Evolutionary conservation across 1,140 invertebrate species (phyloP).

Genomic region (Hyles vespertilio): DNA sequence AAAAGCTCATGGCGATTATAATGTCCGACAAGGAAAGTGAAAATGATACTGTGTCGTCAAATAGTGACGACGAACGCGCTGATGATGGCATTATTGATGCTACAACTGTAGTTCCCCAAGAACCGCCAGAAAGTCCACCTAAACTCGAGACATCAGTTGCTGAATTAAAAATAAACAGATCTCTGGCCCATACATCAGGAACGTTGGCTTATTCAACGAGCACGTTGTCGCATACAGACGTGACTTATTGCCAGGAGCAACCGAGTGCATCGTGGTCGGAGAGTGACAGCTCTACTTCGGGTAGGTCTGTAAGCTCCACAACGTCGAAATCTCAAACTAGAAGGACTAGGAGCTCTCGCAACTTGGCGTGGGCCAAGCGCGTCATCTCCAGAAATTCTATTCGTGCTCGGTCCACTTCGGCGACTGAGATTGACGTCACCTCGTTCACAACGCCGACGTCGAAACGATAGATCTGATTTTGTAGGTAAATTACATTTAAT

Average conservation of each 20-base stretch:
- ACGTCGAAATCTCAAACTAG: conserved; percentile 40
- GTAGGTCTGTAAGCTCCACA: conserved; percentile 27
- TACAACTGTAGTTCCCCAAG: conserved; percentile 2
- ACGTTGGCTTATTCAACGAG: conserved; percentile 37
- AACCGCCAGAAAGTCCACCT: conserved; percentile 44
- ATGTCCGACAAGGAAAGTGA: conserved; percentile 47
- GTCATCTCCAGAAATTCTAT: conserved; percentile 41
- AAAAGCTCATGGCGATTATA: conserved; percentile 51
- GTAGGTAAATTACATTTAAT: conserved; percentile 16
- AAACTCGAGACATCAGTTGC: conserved; percentile 52
- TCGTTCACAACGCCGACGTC: conserved; percentile 45
- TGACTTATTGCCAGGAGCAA: conserved; percentile 34
- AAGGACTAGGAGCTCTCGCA: conserved; percentile 35
- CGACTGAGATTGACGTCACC: conserved; percentile 44
- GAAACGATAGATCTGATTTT: conserved; percentile 14
- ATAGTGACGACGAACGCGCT: conserved; percentile 7
- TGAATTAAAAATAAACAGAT: conserved; percentile 41
- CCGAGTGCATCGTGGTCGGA: conserved; percentile 37
- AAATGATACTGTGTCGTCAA: conserved; percentile 8
- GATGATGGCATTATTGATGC: conserved; percentile 6
- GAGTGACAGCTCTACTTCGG: conserved; percentile 34
- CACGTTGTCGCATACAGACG: conserved; percentile 36
- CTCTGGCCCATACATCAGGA: conserved; percentile 3
- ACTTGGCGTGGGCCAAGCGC: conserved; percentile 51
- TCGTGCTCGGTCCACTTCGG: conserved; percentile 32